phyloP scores from a whole-genome alignment of 2,888 invertebrate genomes.

The Mycalesis mineus region DNA sequence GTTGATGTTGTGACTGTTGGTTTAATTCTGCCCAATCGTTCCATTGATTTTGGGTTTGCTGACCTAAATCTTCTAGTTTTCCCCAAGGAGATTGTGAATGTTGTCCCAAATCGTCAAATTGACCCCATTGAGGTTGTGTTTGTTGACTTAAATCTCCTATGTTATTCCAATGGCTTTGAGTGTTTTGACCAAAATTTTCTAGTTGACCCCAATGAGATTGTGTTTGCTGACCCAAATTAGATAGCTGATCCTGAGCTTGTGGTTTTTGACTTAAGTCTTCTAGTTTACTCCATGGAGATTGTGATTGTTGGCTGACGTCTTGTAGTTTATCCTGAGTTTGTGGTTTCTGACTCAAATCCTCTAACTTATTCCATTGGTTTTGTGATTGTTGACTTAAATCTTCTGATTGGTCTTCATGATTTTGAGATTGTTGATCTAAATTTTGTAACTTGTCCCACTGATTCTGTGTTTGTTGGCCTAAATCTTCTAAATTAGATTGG shows the following conservation, averaged over 20 bases:
- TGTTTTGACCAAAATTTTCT: constrained; percentile 33
- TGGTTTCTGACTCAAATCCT: constrained; percentile 34
- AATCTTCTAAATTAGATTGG: constrained; percentile 26
- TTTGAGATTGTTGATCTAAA: constrained; percentile 34
- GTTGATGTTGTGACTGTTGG: constrained; percentile 38
- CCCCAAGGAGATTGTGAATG: constrained; percentile 30
- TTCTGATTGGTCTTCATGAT: constrained; percentile 8
- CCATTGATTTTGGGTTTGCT: constrained; percentile 34
- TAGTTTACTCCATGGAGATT: constrained; percentile 11
- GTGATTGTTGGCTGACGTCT: constrained; percentile 35
- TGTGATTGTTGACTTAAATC: constrained; percentile 34
- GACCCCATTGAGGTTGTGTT: constrained; percentile 29
- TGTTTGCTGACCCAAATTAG: constrained; percentile 35
- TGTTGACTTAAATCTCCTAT: constrained; percentile 38
- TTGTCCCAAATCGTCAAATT: constrained; percentile 33
- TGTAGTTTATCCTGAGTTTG: constrained; percentile 24
- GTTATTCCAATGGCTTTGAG: constrained; percentile 36
- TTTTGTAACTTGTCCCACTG: constrained; percentile 20
- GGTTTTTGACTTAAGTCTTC: constrained; percentile 31
- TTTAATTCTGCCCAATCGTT: constrained; percentile 26
- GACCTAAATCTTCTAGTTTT: constrained; percentile 29
- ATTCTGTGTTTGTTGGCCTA: constrained; percentile 36
- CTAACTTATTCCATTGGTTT: constrained; percentile 21
- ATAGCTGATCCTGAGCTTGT: constrained; percentile 27
- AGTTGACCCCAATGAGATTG: constrained; percentile 27